Conservation (phyloP, 2,113 vertebrate species). For the Ellobius talpinus region DNA sequence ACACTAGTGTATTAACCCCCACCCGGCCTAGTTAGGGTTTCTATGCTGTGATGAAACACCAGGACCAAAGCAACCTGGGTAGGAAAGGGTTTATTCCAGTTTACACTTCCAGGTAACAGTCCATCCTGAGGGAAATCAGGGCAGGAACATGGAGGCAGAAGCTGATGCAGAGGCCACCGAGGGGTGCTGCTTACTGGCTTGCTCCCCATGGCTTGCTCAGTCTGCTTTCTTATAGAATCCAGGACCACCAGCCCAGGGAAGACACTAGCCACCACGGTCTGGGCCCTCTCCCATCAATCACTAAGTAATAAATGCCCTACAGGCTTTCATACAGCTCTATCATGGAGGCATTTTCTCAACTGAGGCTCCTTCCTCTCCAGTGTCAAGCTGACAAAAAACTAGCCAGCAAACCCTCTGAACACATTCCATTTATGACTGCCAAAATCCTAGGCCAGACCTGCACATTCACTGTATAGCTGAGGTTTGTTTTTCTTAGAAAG, state of each 20-base stretch:
- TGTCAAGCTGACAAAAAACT: neutral
- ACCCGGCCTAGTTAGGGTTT: too few relatives aligned
- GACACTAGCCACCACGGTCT: neutral
- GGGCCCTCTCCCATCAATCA: fast-evolving
- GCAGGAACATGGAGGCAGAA: neutral
- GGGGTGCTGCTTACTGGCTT: neutral
- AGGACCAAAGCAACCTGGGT: neutral
- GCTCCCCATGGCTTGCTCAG: neutral
- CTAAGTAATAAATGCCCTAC: neutral
- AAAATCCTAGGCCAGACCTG: neutral
- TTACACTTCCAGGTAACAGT: neutral
- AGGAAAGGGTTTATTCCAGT: neutral
- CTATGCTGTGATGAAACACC: neutral
- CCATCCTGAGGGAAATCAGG: neutral
- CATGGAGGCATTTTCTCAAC: neutral
- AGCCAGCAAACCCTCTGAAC: neutral
- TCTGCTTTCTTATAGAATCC: neutral
- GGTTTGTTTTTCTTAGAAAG: neutral
- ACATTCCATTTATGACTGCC: neutral
- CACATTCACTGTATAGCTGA: fast-evolving
- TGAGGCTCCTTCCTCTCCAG: neutral
- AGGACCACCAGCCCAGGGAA: neutral
- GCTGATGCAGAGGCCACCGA: neutral
- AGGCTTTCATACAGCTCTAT: neutral
- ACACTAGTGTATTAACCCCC: neutral